Evolutionary conservation across 1,140 invertebrate species (phyloP), one percentile per base, ranked within the genome.

Genomic region (Tetranychus cinnabarinus): DNA sequence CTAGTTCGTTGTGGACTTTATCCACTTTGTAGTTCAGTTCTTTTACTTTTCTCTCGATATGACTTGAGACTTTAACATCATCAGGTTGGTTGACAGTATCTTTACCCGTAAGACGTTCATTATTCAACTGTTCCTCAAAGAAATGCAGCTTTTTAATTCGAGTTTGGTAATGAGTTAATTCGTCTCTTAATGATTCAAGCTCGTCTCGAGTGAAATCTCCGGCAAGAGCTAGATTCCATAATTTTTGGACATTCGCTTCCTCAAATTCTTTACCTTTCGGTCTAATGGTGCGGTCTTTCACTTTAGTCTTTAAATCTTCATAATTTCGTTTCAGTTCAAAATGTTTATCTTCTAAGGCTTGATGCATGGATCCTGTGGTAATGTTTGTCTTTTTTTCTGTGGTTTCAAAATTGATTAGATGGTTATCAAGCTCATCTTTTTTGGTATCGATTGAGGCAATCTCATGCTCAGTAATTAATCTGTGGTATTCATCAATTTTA

Each of bases 401-500:
- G 12, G 34, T 42, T 5, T 57, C 23, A 23, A 23, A 23, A 23
- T 0, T 23, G 23, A 23, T 23, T 34, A 61, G 13, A 6, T 65
- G 60, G 45, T 64, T 61, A 39, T 65, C 62, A 33, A 69, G 56
- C 7, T 23, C 23, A 23, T 23, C 23, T 23, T 23, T 23, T 23
- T 23, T 23, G 23, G 62, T 35, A 31, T 55, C 12, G 48, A 57
- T 33, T 34, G 68, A 65, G 13, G 71, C 58, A 39, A 73, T 70
- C 66, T 76, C 71, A 23, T 71, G 48, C 63, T 85, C 80, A 67
- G 80, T 78, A 15, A 89, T 73, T 33, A 93, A 66, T 54, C 80
- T 79, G 73, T 86, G 84, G 69, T 88, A 92, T 67, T 92, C 82
- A 70, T 92, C 83, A 33, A 95, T 79, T 74, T 91, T 92, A 64